Evolutionary conservation across 1,140 invertebrate genomes (phyloP).

Genomic region (Ostrea edulis): DNA sequence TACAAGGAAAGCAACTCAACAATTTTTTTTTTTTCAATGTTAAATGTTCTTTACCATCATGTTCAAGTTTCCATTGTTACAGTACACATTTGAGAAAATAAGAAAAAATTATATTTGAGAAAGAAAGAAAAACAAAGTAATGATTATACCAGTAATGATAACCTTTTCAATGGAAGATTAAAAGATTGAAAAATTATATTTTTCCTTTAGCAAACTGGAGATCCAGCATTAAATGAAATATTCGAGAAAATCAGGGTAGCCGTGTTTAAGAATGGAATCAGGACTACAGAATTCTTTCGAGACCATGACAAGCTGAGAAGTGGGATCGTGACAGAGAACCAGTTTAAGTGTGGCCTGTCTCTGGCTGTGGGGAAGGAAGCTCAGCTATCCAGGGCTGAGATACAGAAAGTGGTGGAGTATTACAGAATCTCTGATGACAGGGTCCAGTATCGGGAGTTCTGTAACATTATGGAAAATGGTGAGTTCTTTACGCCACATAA

Average conservation of each 20-base stretch:
- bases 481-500: slow-evolving; percentile 27
- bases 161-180: no score
- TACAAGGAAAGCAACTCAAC: no score
- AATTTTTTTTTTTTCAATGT: no score
- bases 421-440: slow-evolving; percentile 76
- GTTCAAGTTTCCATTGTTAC: neutral
- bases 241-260: slow-evolving; percentile 77
- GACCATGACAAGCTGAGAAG: slow-evolving; percentile 78
- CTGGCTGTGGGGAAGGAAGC: slow-evolving; percentile 78
- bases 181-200: slow-evolving; percentile 16
- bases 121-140: neutral
- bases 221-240: slow-evolving; percentile 76
- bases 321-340: slow-evolving; percentile 78
- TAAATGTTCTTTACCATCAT: neutral
- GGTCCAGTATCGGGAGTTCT: slow-evolving; percentile 78
- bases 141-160: neutral
- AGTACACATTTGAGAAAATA: no score
- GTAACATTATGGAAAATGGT: slow-evolving; percentile 79
- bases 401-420: slow-evolving; percentile 77
- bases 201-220: slow-evolving; percentile 62
- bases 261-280: slow-evolving; percentile 78
- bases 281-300: slow-evolving; percentile 79
- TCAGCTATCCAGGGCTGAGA: slow-evolving; percentile 74
- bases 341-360: slow-evolving; percentile 78
- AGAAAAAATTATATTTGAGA: neutral